Evolutionary conservation across 2,888 invertebrate species (phyloP).

Genomic region (Epinotia bilunana): DNA sequence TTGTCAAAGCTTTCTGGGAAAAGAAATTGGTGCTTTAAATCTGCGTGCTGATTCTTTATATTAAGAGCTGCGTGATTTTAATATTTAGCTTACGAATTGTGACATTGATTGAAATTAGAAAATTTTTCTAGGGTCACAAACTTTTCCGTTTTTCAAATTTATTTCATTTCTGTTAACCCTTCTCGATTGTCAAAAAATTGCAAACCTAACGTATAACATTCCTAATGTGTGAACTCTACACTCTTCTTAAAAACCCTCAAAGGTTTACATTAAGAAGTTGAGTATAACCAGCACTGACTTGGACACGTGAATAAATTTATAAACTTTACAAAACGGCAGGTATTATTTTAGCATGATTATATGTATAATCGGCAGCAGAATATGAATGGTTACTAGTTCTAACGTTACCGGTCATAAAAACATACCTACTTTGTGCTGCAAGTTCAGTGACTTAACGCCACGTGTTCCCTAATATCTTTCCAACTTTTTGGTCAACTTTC

Average conservation of each 20-base stretch:
- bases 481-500: constrained; percentile 35
- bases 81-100: background rate
- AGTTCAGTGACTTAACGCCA: background rate
- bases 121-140: background rate
- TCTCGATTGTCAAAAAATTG: too few relatives aligned
- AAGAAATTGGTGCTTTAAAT: constrained; percentile 29
- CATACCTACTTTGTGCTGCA: background rate
- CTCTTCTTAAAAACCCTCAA: too few relatives aligned
- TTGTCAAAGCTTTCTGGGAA: constrained; percentile 39
- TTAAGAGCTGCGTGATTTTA: background rate
- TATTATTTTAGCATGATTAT: too few relatives aligned
- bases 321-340: too few relatives aligned
- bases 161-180: too few relatives aligned
- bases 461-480: constrained; percentile 23
- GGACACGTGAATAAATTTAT: too few relatives aligned
- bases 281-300: too few relatives aligned
- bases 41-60: constrained; percentile 12
- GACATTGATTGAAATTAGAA: background rate
- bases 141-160: background rate
- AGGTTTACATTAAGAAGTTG: too few relatives aligned
- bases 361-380: too few relatives aligned
- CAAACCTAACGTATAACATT: too few relatives aligned
- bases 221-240: too few relatives aligned
- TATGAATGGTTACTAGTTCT: too few relatives aligned
- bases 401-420: background rate